phyloP scores from a whole-genome alignment of 2,113 vertebrate species.

The Aegithalos caudatus region DNA sequence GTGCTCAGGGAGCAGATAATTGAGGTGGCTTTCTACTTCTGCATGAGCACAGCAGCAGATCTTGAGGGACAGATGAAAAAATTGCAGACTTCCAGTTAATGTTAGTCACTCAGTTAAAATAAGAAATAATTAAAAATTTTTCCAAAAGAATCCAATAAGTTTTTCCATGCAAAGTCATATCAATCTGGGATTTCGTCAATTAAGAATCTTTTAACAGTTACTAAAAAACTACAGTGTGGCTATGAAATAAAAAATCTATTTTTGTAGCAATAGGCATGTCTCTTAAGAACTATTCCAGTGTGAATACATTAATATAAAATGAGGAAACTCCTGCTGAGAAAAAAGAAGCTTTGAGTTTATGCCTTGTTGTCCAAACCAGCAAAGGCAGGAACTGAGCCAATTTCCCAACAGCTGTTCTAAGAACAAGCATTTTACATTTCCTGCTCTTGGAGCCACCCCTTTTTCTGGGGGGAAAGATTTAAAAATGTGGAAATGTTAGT shows the following conservation, averaged over 20 bases:
- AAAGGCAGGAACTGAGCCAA: neutral
- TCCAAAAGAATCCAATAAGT: accelerated
- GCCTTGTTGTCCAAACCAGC: neutral
- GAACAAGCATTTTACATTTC: neutral
- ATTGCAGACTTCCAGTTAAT: neutral
- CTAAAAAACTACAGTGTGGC: neutral
- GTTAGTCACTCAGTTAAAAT: neutral
- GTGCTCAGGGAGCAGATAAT: neutral
- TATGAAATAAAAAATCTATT: neutral
- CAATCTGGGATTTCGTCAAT: neutral
- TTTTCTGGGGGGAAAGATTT: neutral
- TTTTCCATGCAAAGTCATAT: neutral
- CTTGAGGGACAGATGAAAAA: neutral
- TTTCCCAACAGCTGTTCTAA: neutral
- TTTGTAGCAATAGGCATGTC: neutral
- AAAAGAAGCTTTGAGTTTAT: neutral
- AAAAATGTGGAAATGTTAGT: neutral
- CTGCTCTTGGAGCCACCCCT: neutral
- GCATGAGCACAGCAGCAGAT: neutral
- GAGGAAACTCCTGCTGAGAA: neutral
- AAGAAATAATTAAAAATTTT: neutral
- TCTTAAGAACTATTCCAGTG: neutral
- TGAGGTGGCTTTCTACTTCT: neutral
- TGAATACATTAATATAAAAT: neutral
- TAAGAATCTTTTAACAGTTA: neutral